A percentile compares a stretch with the other conserved stretches of the same genome.
These are phyloP conservation scores for Proterorhinus semilunaris DNA, from an alignment of 2,113 vertebrate genomes.

Conservation along the genomic window DNA sequence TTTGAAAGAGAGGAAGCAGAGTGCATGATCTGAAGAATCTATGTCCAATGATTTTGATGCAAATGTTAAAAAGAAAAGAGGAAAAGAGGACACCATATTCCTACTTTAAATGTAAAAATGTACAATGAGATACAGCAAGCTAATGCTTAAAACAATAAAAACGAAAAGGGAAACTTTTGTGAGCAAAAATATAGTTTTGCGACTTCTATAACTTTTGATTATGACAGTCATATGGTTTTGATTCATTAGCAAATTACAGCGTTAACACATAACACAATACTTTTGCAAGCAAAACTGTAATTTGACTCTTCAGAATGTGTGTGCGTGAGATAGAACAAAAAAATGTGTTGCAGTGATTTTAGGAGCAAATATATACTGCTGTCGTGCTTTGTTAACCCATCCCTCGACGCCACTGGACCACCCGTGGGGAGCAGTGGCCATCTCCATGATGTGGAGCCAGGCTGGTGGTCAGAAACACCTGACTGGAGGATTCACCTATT, in stretches of 20 bases:
- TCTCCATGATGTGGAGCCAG: no score
- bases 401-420: no score
- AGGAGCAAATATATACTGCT: no score
- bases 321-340: neutral
- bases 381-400: no score
- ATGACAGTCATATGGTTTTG: neutral
- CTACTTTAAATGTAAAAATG: slow-evolving; percentile 2
- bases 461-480: no score
- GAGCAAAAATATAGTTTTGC: neutral
- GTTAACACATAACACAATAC: neutral
- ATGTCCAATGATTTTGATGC: neutral
- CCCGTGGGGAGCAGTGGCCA: no score
- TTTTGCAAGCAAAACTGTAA: neutral
- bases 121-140: slow-evolving; percentile 20
- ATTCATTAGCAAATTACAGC: neutral
- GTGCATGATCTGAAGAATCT: slow-evolving; percentile 2
- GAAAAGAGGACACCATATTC: neutral
- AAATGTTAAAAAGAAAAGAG: neutral
- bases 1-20: slow-evolving; percentile 5
- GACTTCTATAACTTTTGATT: slow-evolving; percentile 5
- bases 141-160: slow-evolving; percentile 10
- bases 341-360: neutral
- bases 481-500: no score
- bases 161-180: slow-evolving; percentile 15
- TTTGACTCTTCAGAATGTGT: neutral